Evolutionary conservation across 2,888 invertebrate genomes (phyloP).

Genomic region (Automeris io): DNA sequence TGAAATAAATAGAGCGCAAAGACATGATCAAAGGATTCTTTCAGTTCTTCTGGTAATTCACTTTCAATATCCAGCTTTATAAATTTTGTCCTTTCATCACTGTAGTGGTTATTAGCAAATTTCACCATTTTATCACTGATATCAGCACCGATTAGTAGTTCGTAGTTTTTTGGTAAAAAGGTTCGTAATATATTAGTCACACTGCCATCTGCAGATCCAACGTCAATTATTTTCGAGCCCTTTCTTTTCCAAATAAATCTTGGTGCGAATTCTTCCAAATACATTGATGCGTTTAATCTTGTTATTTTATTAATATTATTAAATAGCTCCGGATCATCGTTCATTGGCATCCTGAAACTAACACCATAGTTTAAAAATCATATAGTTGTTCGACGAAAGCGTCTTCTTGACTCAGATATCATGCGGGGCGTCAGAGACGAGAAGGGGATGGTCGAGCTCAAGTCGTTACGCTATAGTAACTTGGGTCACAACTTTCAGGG

Average conservation of each 20-base stretch:
- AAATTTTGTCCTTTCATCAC: conserved; percentile 1
- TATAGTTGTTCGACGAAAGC: too few species aligned
- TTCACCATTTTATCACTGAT: conserved; percentile 5
- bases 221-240: conserved; percentile 5
- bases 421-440: too few species aligned
- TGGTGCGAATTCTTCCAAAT: conserved; percentile 2
- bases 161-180: conserved; percentile 3
- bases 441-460: too few species aligned
- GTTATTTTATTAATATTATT: not conserved
- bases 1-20: conserved; percentile 9
- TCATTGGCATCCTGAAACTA: conserved; percentile 2
- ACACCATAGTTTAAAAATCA: not conserved
- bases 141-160: conserved; percentile 1
- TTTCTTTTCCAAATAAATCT: conserved; percentile 5
- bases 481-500: too few species aligned
- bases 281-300: not conserved
- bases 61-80: conserved; percentile 1
- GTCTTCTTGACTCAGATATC: too few species aligned
- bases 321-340: conserved; percentile 1
- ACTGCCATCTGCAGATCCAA: conserved; percentile 13
- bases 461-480: too few species aligned
- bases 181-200: conserved; percentile 8
- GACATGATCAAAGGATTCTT: conserved; percentile 6
- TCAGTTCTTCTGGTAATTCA: conserved; percentile 5
- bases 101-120: conserved; percentile 2